phyloP scores from a whole-genome alignment of 2,888 invertebrate genomes.

The Schizaphis graminum region DNA sequence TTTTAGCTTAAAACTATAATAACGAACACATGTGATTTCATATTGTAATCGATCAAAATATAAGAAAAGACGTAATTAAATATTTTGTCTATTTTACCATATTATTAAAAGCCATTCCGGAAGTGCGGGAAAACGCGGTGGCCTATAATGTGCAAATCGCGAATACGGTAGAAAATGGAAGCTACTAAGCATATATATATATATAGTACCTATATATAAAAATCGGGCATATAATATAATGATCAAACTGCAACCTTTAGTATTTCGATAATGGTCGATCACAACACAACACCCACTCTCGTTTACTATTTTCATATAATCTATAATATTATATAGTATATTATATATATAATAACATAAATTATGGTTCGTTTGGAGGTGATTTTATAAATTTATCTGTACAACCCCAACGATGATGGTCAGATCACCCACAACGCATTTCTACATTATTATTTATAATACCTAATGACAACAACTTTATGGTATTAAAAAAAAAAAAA shows the following conservation, averaged over 20 bases:
- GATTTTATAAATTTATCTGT: neutral
- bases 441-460: neutral
- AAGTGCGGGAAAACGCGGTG: neutral
- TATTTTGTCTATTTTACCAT: neutral
- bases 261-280: neutral
- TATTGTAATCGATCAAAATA: neutral
- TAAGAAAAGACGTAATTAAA: neutral
- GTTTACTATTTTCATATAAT: neutral
- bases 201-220: neutral
- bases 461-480: neutral
- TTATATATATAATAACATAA: neutral
- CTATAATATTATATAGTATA: neutral
- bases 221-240: neutral
- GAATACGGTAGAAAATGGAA: neutral
- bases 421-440: neutral
- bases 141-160: neutral
- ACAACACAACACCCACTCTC: neutral
- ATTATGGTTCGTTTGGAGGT: neutral
- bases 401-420: neutral
- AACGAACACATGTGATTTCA: neutral
- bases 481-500: neutral
- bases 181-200: neutral
- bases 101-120: neutral
- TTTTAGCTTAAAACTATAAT: neutral
- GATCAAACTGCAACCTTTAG: neutral